Conservation (phyloP, 2,888 invertebrate genomes). For the Cepaea hortensis region DNA sequence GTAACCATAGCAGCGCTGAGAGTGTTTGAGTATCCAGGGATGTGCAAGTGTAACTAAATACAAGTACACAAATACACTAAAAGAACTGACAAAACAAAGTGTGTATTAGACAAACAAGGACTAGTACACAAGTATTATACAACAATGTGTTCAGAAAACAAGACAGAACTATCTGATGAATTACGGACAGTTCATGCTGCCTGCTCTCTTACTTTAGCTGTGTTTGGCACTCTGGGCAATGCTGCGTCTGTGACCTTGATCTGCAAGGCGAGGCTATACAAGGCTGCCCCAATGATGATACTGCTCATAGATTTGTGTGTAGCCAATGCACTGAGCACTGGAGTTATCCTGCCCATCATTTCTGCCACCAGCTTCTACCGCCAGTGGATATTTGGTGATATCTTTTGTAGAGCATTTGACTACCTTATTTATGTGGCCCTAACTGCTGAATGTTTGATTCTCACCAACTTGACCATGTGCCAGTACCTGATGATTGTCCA, state of each 20-base stretch:
- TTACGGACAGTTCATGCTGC: constrained; percentile 9
- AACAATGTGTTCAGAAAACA: background rate
- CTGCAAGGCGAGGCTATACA: constrained; percentile 4
- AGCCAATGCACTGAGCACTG: constrained; percentile 22
- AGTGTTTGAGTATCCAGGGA: too few relatives aligned
- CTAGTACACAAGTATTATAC: background rate
- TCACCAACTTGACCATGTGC: background rate
- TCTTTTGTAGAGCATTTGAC: constrained; percentile 5
- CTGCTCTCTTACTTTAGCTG: background rate
- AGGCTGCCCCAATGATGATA: constrained; percentile 10
- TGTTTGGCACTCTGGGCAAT: constrained; percentile 29
- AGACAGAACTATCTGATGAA: background rate
- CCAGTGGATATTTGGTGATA: background rate
- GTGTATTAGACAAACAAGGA: background rate
- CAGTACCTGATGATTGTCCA: constrained; percentile 33
- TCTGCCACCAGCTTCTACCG: background rate
- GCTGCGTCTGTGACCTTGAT: constrained; percentile 11
- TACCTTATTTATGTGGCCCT: constrained; percentile 18
- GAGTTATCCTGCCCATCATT: constrained; percentile 17
- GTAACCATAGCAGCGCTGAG: too few relatives aligned
- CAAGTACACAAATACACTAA: too few relatives aligned
- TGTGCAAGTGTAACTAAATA: too few relatives aligned
- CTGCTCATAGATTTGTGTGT: constrained; percentile 26
- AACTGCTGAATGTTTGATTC: background rate
- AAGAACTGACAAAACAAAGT: background rate